Conservation (phyloP, 2,797 vertebrate species). For the Pelodytes ibericus region DNA sequence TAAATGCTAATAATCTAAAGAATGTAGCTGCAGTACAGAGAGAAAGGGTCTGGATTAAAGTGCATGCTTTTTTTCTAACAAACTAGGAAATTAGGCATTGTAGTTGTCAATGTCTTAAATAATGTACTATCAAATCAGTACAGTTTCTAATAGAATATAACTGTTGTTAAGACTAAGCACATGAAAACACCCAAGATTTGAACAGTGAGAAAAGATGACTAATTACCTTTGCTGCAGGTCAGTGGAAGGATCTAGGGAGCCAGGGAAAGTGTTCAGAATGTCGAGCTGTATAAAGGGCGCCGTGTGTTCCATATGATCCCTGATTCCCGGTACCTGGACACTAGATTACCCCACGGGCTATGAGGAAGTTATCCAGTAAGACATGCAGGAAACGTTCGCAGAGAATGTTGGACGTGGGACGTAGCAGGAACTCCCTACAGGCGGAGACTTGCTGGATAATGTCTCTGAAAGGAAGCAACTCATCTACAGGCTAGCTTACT, state of each 20-base stretch:
- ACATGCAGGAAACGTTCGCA: slow-evolving; percentile 18
- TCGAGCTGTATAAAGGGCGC: not conserved
- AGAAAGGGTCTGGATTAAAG: no score
- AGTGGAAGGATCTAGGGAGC: not conserved
- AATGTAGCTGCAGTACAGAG: no score
- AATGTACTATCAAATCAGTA: no score
- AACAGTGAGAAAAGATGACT: not conserved
- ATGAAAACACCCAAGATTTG: no score
- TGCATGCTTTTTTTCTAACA: no score
- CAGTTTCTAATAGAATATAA: no score
- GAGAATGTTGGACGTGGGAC: slow-evolving; percentile 22
- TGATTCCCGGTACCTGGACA: not conserved
- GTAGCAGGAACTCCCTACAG: slow-evolving; percentile 30
- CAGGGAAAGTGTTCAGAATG: not conserved
- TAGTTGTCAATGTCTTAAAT: no score
- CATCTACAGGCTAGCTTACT: not conserved
- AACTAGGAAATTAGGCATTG: no score
- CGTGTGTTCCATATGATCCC: not conserved
- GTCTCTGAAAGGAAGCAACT: slow-evolving; percentile 1
- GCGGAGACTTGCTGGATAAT: slow-evolving; percentile 30
- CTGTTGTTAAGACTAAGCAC: no score
- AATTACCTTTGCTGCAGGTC: slow-evolving; percentile 1
- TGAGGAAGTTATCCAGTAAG: slow-evolving; percentile 23
- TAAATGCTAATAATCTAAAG: no score
- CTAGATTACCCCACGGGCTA: not conserved